Evolutionary conservation across 2,113 vertebrate species (phyloP).

Genomic region (Oreochromis spilurus): DNA sequence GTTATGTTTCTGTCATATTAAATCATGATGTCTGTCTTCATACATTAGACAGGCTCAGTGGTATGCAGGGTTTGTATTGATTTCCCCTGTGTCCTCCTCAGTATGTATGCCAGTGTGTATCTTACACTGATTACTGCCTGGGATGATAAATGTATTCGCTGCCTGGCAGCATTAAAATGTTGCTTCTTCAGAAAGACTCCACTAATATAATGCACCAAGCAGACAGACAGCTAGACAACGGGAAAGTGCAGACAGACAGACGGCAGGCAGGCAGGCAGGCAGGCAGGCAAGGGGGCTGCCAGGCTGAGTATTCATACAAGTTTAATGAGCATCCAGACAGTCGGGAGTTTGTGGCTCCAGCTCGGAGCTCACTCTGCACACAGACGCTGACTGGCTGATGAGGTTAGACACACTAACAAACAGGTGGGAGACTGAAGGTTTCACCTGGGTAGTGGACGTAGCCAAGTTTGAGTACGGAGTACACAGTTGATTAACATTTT

Average conservation of each 20-base stretch:
- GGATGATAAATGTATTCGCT: conserved; percentile 31
- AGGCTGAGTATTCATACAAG: conserved; percentile 70
- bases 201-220: conserved; percentile 37
- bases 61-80: conserved; percentile 3
- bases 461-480: neutral
- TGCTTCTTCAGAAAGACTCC: conserved; percentile 20
- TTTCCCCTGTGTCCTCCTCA: conserved; percentile 4
- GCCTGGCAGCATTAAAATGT: conserved; percentile 21
- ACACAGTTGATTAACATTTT: neutral
- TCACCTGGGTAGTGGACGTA: neutral
- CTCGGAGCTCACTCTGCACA: conserved; percentile 36
- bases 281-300: conserved; percentile 37
- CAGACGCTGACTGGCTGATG: conserved; percentile 13
- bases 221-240: conserved; percentile 36
- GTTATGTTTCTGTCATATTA: conserved; percentile 15
- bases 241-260: conserved; percentile 39
- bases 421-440: conserved; percentile 11
- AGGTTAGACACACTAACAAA: conserved; percentile 36
- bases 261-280: neutral
- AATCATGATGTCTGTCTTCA: conserved; percentile 12
- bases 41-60: neutral
- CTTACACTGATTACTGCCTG: conserved; percentile 28
- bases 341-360: conserved; percentile 53
- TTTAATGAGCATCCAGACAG: conserved; percentile 73
- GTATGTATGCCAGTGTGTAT: conserved; percentile 14